Evolutionary conservation across 2,797 vertebrate genomes (phyloP), one percentile per base, ranked within the genome.

Genomic region (Rhinophrynus dorsalis): DNA sequence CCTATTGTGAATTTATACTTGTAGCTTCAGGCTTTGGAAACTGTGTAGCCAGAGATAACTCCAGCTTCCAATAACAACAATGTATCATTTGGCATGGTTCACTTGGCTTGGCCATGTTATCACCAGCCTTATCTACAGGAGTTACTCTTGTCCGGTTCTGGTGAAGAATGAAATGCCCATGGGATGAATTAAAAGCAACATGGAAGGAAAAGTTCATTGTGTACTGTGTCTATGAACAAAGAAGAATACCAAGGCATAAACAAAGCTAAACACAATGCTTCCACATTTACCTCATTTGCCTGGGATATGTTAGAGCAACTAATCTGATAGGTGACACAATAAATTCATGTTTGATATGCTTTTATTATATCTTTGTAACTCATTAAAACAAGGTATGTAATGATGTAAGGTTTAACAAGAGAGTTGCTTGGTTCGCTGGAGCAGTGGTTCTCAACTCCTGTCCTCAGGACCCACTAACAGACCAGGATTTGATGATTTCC

Each of bases 61-160:
- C 17, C 45, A 30, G 26, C 66, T 50, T 20, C 45, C 48, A 45
- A 68, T 68, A 68, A 44, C 15, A 59, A 21, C 7, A 2, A 42
- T 65, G 52, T 65, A 20, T 72, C 33, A 30, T 50, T 72, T 72
- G 69, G 69, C 69, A 65, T 12, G 24, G 50, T 12, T 42, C 26
- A 20, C 20, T 20, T 10, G 45, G 24, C 26, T 65, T 65, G 61
- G 61, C 69, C 15, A 44, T 37, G 17, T 17, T 26, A 33, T 35
- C 35, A 51, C n/a, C 35, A 58, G 44, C 15, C 61, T 65, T 72
- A 72, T 72, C 69, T 40, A 52, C 61, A 65, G 69, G 61, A 72
- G 69, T 48, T 52, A 24, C 54, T 72, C 69, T 54, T 72, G 61
- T 65, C 69, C 69, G 69, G 69, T 72, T 50, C 44, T 72, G 61